Conservation (phyloP, 2,888 invertebrate genomes). For the Epirrhoe alternata region DNA sequence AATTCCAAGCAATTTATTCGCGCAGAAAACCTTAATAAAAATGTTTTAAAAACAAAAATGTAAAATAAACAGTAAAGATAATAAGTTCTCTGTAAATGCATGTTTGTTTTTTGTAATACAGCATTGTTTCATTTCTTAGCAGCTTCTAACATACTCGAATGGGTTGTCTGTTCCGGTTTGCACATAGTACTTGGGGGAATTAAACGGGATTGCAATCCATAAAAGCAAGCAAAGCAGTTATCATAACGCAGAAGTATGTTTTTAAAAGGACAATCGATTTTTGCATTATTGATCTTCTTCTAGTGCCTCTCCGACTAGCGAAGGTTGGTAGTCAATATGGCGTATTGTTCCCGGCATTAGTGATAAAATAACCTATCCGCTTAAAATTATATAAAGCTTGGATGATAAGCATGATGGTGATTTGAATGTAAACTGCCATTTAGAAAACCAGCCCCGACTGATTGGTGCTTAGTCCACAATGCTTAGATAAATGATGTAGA, state of each 20-base stretch:
- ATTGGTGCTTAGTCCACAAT: slow-evolving; percentile 35
- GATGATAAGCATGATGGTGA: slow-evolving; percentile 23
- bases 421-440: slow-evolving; percentile 30
- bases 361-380: slow-evolving; percentile 6
- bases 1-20: too few relatives aligned
- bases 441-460: slow-evolving; percentile 26
- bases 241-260: neutral
- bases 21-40: too few relatives aligned
- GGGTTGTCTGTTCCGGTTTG: slow-evolving; percentile 22
- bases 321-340: too few relatives aligned
- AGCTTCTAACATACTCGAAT: slow-evolving; percentile 7
- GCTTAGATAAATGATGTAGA: slow-evolving; percentile 30
- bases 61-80: too few relatives aligned
- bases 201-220: slow-evolving; percentile 7
- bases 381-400: slow-evolving; percentile 19
- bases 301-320: too few relatives aligned
- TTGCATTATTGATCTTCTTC: too few relatives aligned
- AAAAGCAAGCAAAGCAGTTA: neutral
- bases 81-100: too few relatives aligned
- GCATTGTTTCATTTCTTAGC: slow-evolving; percentile 5
- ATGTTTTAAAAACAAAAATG: too few relatives aligned
- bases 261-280: too few relatives aligned
- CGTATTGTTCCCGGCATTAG: neutral
- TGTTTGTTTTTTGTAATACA: neutral
- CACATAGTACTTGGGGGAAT: neutral